phyloP scores from a whole-genome alignment of 53 echinoderm and acorn worm genomes.

The Paracentrotus lividus region DNA sequence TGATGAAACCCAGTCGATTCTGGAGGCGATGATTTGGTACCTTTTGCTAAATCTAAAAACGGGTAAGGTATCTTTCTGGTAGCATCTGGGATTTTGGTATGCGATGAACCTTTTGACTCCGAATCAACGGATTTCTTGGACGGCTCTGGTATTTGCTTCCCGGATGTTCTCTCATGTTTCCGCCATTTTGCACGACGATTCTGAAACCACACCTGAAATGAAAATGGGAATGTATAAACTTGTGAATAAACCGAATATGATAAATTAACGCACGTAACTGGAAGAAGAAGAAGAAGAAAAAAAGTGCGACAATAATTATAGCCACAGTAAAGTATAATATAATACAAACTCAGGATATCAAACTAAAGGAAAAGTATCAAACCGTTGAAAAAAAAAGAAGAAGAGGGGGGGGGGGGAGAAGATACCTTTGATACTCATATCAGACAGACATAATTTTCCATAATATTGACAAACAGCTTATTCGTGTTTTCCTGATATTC shows the following conservation, averaged over 20 bases:
- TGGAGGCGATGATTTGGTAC: background rate
- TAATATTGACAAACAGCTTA: too few relatives aligned
- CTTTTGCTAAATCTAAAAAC: background rate
- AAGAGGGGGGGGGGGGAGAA: background rate
- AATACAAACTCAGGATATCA: too few relatives aligned
- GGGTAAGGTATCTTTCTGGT: background rate
- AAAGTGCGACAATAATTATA: too few relatives aligned
- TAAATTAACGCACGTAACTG: too few relatives aligned
- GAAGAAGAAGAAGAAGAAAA: too few relatives aligned
- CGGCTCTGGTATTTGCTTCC: slow-evolving; percentile 37
- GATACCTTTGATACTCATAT: background rate
- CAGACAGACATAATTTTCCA: too few relatives aligned
- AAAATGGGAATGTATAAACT: background rate
- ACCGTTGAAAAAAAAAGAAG: background rate
- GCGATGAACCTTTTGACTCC: background rate
- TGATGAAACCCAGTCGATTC: background rate
- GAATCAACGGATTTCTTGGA: background rate
- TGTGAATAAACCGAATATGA: too few relatives aligned
- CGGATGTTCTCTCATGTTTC: slow-evolving; percentile 80
- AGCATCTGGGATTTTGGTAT: background rate
- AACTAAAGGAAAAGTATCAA: slow-evolving; percentile 13
- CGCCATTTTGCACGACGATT: slow-evolving; percentile 97
- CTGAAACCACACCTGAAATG: slow-evolving; percentile 95
- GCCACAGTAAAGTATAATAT: too few relatives aligned
- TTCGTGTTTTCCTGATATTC: too few relatives aligned